phyloP scores from a whole-genome alignment of 1,140 invertebrate species.

The Pogonomyrmex californicus region DNA sequence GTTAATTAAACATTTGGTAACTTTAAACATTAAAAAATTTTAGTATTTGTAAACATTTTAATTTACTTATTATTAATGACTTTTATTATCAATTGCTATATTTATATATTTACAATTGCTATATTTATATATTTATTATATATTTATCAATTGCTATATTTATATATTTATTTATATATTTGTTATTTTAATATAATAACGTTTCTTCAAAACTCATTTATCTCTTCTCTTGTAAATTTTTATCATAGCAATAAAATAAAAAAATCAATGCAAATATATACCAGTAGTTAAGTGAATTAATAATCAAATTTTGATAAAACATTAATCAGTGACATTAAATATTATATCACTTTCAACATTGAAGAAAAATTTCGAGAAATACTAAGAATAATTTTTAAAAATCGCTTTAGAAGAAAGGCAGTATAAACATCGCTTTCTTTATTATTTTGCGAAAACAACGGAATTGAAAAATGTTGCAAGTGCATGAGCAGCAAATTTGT shows the following conservation, averaged over 20 bases:
- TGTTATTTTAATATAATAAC: too few species aligned
- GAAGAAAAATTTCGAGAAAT: neutral
- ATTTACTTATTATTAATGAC: too few species aligned
- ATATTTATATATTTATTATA: too few species aligned
- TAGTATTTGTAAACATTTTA: too few species aligned
- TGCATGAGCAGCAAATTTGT: conserved; percentile 35
- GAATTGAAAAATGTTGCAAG: conserved; percentile 30
- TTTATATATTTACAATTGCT: too few species aligned
- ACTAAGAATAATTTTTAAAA: neutral
- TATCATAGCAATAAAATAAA: neutral
- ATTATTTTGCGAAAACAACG: neutral
- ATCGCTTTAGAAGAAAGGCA: neutral
- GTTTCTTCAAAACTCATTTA: neutral
- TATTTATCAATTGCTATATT: too few species aligned
- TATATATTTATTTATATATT: too few species aligned
- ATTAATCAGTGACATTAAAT: conserved; percentile 6
- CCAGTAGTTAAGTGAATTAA: neutral
- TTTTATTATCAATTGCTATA: too few species aligned
- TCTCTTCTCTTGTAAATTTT: neutral
- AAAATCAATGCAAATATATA: neutral
- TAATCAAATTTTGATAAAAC: neutral
- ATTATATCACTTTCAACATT: neutral
- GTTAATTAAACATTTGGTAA: too few species aligned
- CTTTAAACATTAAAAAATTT: too few species aligned
- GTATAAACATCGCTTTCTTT: neutral